phyloP scores from a whole-genome alignment of 2,888 invertebrate genomes.

The Drosophila nr. fundita region DNA sequence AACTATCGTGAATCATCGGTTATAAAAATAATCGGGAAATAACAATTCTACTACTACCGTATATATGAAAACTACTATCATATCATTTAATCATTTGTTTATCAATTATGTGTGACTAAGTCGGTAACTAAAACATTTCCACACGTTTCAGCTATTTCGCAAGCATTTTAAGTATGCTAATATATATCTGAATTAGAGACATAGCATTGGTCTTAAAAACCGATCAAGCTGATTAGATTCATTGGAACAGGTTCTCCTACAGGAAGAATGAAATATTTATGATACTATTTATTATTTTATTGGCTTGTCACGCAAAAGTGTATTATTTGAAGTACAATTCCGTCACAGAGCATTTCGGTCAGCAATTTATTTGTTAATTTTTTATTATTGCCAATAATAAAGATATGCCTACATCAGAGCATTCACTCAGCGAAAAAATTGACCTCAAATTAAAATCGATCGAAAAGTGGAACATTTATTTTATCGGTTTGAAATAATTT shows the following conservation, averaged over 20 bases:
- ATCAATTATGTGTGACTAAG: slow-evolving; percentile 10
- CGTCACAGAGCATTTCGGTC: neutral
- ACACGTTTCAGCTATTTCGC: slow-evolving; percentile 6
- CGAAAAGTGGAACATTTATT: too few species aligned
- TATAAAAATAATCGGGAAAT: neutral
- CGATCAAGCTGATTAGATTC: slow-evolving; percentile 50
- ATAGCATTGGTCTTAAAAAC: slow-evolving; percentile 43
- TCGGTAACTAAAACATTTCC: slow-evolving; percentile 11
- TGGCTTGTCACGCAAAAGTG: neutral
- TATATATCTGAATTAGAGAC: slow-evolving; percentile 1
- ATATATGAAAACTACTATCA: neutral
- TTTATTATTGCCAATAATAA: neutral
- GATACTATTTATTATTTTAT: neutral
- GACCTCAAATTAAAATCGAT: too few species aligned
- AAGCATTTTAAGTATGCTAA: slow-evolving; percentile 19
- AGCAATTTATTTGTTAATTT: neutral
- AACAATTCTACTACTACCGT: neutral
- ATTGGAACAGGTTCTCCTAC: neutral
- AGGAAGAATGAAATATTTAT: neutral
- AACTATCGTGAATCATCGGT: slow-evolving; percentile 51
- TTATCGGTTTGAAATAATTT: too few species aligned
- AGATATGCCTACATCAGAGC: neutral
- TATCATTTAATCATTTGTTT: slow-evolving; percentile 14
- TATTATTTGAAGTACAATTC: neutral
- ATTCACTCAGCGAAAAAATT: neutral